A percentile compares a stretch with the other conserved stretches of the same genome.
Conservation (phyloP, 2,888 invertebrate genomes). For the Machimus rusticus region DNA sequence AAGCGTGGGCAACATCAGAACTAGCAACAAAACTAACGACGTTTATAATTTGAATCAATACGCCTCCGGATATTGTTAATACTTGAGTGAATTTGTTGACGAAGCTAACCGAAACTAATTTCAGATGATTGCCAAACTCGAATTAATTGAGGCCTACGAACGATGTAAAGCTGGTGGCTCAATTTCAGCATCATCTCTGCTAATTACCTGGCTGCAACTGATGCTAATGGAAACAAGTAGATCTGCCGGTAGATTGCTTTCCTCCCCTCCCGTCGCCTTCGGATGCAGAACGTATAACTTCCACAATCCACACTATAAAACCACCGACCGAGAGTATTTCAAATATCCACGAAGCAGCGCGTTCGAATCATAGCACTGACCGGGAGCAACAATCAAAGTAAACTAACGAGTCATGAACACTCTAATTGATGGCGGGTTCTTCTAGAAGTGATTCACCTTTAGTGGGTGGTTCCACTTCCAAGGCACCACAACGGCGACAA, state of each 20-base stretch:
- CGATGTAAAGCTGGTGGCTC: background rate
- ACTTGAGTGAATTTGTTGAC: background rate
- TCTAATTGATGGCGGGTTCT: background rate
- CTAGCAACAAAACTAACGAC: background rate
- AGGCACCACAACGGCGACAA: background rate
- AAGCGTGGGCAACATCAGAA: background rate
- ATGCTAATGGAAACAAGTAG: background rate
- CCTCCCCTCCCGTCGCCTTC: background rate
- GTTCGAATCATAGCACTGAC: background rate
- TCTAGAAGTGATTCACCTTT: background rate
- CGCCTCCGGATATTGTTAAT: background rate
- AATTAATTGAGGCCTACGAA: background rate
- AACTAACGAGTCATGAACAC: slow-evolving; percentile 1
- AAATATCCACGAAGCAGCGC: background rate
- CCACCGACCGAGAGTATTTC: background rate
- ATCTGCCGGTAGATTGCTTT: background rate
- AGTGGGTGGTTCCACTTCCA: slow-evolving; percentile 7
- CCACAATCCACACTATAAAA: background rate
- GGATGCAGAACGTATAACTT: background rate
- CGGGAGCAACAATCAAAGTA: background rate
- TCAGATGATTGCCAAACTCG: background rate
- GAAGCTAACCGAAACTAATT: background rate
- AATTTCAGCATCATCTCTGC: background rate
- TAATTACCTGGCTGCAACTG: background rate
- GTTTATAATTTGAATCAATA: background rate